Evolutionary conservation across 1,140 invertebrate genomes (phyloP), one percentile per base, ranked within the genome.

Genomic region (Solenopsis invicta): DNA sequence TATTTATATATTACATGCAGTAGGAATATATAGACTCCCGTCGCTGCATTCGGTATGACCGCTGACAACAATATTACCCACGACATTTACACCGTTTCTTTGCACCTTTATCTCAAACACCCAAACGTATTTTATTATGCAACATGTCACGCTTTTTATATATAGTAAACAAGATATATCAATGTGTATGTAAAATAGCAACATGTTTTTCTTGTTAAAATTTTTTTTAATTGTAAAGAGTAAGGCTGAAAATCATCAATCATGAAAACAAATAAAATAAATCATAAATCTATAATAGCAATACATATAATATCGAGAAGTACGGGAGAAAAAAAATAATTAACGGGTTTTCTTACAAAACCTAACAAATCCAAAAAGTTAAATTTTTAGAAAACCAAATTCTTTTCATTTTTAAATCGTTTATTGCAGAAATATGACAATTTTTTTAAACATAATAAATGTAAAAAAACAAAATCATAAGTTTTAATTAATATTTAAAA

Each of bases 51-150:
- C 18, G 62, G 61, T 10, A 45, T 34, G 52, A 78, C 45, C 37
- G 61, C 41, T 78, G 76, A 59, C 67, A 72, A 74, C 67, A 72
- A 82, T 82, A 82, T 82, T 74, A 74, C 18, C 72, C 37, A 61
- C 4, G 37, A 24, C 16, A 13, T 82, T 74, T 21, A 59, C 41
- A 13, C 12, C 41, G n/a, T 59, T 82, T 59, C 67, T 74, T 82
- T 59, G 48, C n/a, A 80, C 12, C 34, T 69, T 69, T 69, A 59
- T 72, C 72, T 72, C 72, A 24, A 82, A 74, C 45, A 72, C 5
- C 62, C 48, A 24, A 50, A 24, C 66, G 12, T 18, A 56, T 82
- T 82, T 72, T 34, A 59, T 45, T 59, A 10, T 62, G n/a, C 5
- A 34, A 8, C 21, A 4, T 16, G 37, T 59, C 5, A 59, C 13